Evolutionary conservation across 2,888 invertebrate species (phyloP).

Genomic region (Conistra vaccinii): DNA sequence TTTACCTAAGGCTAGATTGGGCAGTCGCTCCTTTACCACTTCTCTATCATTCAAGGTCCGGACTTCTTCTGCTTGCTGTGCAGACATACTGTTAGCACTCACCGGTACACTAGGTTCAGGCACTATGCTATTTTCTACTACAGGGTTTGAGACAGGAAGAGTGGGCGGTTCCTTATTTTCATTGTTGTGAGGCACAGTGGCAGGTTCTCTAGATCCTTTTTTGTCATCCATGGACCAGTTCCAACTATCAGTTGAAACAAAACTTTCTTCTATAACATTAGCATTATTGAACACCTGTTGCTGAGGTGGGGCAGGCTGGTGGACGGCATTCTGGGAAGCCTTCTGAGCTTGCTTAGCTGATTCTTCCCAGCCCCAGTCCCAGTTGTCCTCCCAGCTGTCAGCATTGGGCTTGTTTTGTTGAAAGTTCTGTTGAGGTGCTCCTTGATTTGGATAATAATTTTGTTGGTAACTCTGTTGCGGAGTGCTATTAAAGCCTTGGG

Average conservation of each 20-base stretch:
- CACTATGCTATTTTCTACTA: slow-evolving; percentile 68
- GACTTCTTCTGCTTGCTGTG: slow-evolving; percentile 77
- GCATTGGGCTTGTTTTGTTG: slow-evolving; percentile 73
- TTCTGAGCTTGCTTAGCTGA: slow-evolving; percentile 83
- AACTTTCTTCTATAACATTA: slow-evolving; percentile 91
- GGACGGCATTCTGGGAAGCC: slow-evolving; percentile 64
- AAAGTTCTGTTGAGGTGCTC: slow-evolving; percentile 73
- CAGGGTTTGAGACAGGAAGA: slow-evolving; percentile 64
- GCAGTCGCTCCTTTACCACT: slow-evolving; percentile 83
- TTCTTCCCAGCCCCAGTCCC: slow-evolving; percentile 92
- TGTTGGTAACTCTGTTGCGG: slow-evolving; percentile 79
- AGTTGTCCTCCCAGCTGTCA: slow-evolving; percentile 87
- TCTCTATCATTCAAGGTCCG: slow-evolving; percentile 84
- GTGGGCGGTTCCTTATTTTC: slow-evolving; percentile 65
- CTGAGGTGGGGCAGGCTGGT: slow-evolving; percentile 63
- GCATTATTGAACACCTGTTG: slow-evolving; percentile 81
- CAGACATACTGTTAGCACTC: slow-evolving; percentile 64
- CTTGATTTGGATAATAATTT: slow-evolving; percentile 80
- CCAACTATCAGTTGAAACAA: slow-evolving; percentile 91
- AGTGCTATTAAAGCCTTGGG: slow-evolving; percentile 73
- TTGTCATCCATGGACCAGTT: slow-evolving; percentile 91
- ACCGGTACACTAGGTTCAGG: slow-evolving; percentile 66
- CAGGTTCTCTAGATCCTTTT: slow-evolving; percentile 72
- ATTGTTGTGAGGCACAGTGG: slow-evolving; percentile 58
- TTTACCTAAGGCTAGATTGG: slow-evolving; percentile 86